Evolutionary conservation across 2,888 invertebrate species (phyloP), one percentile per base, ranked within the genome.

Genomic region (Isotomurus palustris): DNA sequence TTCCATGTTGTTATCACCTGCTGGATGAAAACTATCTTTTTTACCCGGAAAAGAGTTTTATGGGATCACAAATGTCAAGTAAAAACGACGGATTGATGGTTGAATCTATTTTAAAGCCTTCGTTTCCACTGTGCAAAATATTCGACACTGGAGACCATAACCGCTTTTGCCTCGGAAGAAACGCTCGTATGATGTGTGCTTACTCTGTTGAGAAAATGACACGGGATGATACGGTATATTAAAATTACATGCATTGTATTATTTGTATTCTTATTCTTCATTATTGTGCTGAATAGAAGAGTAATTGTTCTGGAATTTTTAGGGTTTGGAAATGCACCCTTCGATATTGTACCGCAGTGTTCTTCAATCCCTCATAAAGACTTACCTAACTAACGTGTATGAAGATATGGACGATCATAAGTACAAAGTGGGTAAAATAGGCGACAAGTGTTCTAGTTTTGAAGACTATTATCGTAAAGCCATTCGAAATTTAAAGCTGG

Each of bases 1-100:
- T 94, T 35, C 90, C 91, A 0, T 95, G 94, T 74, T 94, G 94
- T 73, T 93, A 92, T 76, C 90, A 94, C 75, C 79, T 88, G 1
- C 76, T 94, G 21, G 80, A 79, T 1, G 87, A 88, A 71, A 74
- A 78, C 62, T 79, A 75, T 68, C 75, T 25, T 1, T 47, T 60
- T 2, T 60, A 53, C 28, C 53, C 53, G 5, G 36, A 40, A n/a
- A 22, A 24, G 28, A 44, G 40, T n/a, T 56, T 48, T 52, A 38
- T 53, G 21, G 60, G 56, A 2, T 56, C 60, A 1, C 51, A 59
- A 21, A 40, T 52, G 17, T 4, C 38, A 12, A 3, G 14, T 3
- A 36, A 38, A 10, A 36, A 19, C n/a, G 35, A 54, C 3, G 19
- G 43, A 10, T 5, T n/a, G 1, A 21, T 14, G 12, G 49, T 25